Evolutionary conservation across 23 tunicate genomes (phyloP).

Genomic region (Ascidia mentula): DNA sequence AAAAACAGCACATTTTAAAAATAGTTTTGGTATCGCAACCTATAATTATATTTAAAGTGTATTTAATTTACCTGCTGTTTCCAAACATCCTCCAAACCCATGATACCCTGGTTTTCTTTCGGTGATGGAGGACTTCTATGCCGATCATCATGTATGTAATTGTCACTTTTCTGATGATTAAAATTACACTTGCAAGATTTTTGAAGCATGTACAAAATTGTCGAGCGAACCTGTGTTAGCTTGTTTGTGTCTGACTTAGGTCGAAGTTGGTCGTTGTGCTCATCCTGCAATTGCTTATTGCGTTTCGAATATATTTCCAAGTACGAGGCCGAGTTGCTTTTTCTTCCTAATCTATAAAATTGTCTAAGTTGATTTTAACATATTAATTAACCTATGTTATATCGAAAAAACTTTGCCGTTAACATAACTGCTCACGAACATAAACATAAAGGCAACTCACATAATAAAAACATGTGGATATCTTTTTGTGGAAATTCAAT

Average conservation of each 20-base stretch:
- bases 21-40: too few relatives aligned
- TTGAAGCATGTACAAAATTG: too few relatives aligned
- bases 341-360: slow-evolving; percentile 60
- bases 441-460: too few relatives aligned
- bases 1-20: too few relatives aligned
- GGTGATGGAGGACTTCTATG: neutral
- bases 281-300: slow-evolving; percentile 20
- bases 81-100: neutral
- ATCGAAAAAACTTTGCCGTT: too few relatives aligned
- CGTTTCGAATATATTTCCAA: slow-evolving; percentile 78
- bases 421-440: too few relatives aligned
- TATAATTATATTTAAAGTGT: too few relatives aligned
- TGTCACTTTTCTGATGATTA: neutral
- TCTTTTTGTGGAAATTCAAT: too few relatives aligned
- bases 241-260: neutral
- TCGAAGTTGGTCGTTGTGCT: neutral
- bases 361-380: too few relatives aligned
- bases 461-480: neutral
- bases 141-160: neutral
- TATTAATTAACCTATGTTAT: too few relatives aligned
- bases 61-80: neutral
- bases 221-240: neutral
- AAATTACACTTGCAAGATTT: too few relatives aligned
- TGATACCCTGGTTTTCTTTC: neutral
- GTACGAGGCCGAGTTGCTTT: slow-evolving; percentile 84